Percentiles rank a stretch among this genome's conserved stretches.
Conservation (phyloP, 2,888 invertebrate species). For the Drosophila colorata region DNA sequence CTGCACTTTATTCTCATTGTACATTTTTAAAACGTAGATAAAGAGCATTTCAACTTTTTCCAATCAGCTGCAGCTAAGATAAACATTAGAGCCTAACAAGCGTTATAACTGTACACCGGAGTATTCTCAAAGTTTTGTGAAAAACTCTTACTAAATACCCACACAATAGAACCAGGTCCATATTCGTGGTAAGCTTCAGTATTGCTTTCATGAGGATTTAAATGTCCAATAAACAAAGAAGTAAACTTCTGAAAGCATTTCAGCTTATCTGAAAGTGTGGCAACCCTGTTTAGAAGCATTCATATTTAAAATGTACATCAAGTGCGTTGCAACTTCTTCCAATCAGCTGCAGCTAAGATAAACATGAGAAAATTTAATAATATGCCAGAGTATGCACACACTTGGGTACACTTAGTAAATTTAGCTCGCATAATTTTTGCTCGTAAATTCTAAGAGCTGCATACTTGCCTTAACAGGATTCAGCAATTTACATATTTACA, state of each 20-base stretch:
- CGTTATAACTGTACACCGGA: too few relatives aligned
- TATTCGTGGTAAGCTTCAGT: too few relatives aligned
- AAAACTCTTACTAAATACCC: too few relatives aligned
- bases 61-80: conserved; percentile 2
- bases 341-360: conserved; percentile 7
- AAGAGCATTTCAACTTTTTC: conserved; percentile 4
- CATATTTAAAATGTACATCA: conserved; percentile 1
- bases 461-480: neutral
- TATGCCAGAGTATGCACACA: neutral
- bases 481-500: conserved; percentile 7
- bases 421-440: too few relatives aligned
- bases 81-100: too few relatives aligned
- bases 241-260: too few relatives aligned
- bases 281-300: too few relatives aligned
- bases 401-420: neutral
- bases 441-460: neutral
- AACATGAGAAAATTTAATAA: too few relatives aligned
- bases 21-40: neutral
- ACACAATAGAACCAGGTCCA: too few relatives aligned
- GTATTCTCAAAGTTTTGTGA: neutral
- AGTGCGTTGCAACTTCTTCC: conserved; percentile 11
- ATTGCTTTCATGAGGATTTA: too few relatives aligned
- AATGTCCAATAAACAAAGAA: too few relatives aligned
- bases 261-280: too few relatives aligned
- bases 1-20: neutral